Base-by-base conservation (phyloP, 2,113 vertebrate genomes). In the Jacana jacana region DNA sequence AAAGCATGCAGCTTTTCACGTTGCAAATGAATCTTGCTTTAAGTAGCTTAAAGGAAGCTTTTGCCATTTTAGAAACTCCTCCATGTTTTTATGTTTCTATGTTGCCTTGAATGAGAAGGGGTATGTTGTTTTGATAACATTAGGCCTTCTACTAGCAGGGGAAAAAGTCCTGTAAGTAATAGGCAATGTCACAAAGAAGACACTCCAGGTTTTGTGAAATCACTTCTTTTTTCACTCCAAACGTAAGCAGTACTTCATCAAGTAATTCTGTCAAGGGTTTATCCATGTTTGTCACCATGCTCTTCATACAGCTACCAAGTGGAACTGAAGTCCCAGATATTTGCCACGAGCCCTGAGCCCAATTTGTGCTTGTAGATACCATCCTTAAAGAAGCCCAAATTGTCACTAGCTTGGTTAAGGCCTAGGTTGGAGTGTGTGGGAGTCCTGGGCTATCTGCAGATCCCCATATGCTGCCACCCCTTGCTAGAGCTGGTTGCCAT, bases 391-490 rank as follows among this genome's bases (percentile, higher is more conserved):
- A 23, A 72, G 33, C 15, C 39, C 30, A 22, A 52, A 5, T 49
- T 85, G 44, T 35, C 51, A 24, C 14, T 31, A 19, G 48, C 39
- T 88, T 31, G 25, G 33, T 9, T 33, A 22, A 66, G 27, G 19
- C 11, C 27, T 58, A 14, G 6, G n/a, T 13, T 31, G 57, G 69
- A 48, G 69, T 15, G 27, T 1, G 1, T 4, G 20, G 6, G 7
- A 9, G 6, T 65, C 30, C 63, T 25, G 48, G 20, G 10, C 2
- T 13, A 5, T 24, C 42, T 76, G 9, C 10, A 1, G 22, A 22
- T 40, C 31, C 31, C 3, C 4, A 1, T 10, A 1, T 5, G 8
- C 46, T 73, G 61, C 57, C 31, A 1, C 17, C 7, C 11, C 9
- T 31, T 35, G 14, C 9, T 57, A 40, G 46, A 68, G 10, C n/a